Base-by-base conservation (phyloP, 2,113 vertebrate species). In the Ceyx margarethae region DNA sequence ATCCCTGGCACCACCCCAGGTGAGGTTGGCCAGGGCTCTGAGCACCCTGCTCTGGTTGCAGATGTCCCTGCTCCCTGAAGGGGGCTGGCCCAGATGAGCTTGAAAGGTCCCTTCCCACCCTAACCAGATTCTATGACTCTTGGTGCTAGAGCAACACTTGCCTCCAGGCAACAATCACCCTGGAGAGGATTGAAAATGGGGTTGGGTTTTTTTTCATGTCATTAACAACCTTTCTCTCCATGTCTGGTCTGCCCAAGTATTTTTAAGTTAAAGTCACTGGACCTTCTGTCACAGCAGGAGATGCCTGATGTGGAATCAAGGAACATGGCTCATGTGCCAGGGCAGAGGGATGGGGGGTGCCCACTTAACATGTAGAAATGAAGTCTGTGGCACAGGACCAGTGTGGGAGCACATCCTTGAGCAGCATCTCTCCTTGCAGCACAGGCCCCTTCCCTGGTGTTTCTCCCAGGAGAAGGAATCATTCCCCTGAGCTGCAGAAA, bases 301-400 rank as follows among this genome's bases (percentile, higher is more conserved):
- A 81, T 37, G 19, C 69, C 40, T 48, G 35, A 53, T 0, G 5
- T 15, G 62, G 58, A 28, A 61, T 13, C 1, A 3, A 53, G 66
- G 37, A 72, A n/a, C 26, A 15, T 0, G 22, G 64, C 33, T 69
- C 48, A 23, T 2, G 1, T 21, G 35, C 17, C 22, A n/a, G 53
- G 5, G 29, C 29, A 53, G 9, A 29, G n/a, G 31, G 53, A 29
- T 37, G 51, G 15, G 51, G 25, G 51, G 13, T 42, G 43, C 58
- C 23, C 71, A 8, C 18, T n/a, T 5, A 40, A 40, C 28, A 4
- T 0, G 7, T 0, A 22, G 21, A 40, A 71, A 23, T 17, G 16
- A 54, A 33, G 29, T 29, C 42, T 33, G 66, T 46, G 72, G 83
- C 80, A 75, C n/a, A n/a, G 51, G 8, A 20, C 8, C 35, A 11